phyloP scores from a whole-genome alignment of 2,797 vertebrate genomes.

The Rhincodon typus region DNA sequence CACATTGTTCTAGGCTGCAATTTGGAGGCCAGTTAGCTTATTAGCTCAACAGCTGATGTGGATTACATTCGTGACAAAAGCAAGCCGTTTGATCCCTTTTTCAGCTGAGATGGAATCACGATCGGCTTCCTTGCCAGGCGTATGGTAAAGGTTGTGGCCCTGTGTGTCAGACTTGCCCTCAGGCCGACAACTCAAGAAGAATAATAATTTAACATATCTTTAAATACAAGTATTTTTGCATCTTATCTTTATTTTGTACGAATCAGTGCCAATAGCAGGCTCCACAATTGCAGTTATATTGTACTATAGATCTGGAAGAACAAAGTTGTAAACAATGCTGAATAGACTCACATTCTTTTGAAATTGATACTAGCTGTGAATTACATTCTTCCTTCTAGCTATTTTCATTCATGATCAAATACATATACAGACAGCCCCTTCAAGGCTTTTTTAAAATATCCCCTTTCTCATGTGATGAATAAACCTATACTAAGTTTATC shows the following conservation, averaged over 20 bases:
- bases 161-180: too few species aligned
- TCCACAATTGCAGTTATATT: background rate
- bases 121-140: too few species aligned
- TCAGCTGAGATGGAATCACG: too few species aligned
- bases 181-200: too few species aligned
- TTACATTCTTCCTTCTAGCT: background rate
- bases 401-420: background rate
- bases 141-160: too few species aligned
- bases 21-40: too few species aligned
- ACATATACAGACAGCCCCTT: background rate
- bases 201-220: too few species aligned
- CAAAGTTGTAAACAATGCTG: background rate
- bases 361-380: background rate
- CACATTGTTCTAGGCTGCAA: too few species aligned
- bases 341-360: background rate
- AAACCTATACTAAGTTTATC: background rate
- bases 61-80: background rate
- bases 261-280: background rate
- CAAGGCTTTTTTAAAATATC: background rate
- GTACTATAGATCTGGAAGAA: background rate
- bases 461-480: background rate
- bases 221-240: background rate
- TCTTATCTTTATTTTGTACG: background rate
- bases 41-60: background rate
- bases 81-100: too few species aligned